Evolutionary conservation across 1,140 invertebrate genomes (phyloP).

Genomic region (Chrysoperla carnea): DNA sequence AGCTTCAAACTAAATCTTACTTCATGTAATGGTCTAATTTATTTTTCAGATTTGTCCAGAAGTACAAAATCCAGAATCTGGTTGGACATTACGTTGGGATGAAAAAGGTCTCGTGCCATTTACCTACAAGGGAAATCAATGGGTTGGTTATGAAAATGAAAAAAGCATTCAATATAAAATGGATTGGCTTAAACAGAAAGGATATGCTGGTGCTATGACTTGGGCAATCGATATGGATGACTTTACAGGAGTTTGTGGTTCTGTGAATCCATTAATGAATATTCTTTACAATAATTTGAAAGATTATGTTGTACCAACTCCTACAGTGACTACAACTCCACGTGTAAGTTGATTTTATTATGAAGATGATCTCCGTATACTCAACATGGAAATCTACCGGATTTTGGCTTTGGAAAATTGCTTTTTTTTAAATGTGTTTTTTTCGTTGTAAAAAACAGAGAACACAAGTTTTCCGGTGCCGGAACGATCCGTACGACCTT

Average conservation of each 20-base stretch:
- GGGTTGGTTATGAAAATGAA: conserved; percentile 81
- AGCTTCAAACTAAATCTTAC: no score
- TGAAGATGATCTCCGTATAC: no score
- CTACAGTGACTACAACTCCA: conserved; percentile 44
- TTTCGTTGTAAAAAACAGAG: neutral
- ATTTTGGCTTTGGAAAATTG: neutral
- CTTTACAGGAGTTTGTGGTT: conserved; percentile 58
- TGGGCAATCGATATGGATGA: conserved; percentile 86
- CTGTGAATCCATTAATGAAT: conserved; percentile 49
- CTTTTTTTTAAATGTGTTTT: neutral
- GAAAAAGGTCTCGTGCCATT: conserved; percentile 66
- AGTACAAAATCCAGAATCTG: conserved; percentile 41
- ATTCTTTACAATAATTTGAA: conserved; percentile 56
- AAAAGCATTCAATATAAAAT: conserved; percentile 70
- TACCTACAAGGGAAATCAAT: conserved; percentile 68
- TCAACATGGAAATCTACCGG: neutral
- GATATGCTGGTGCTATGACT: conserved; percentile 72
- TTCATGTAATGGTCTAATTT: no score
- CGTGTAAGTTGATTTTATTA: conserved; percentile 32
- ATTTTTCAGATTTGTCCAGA: conserved; percentile 52
- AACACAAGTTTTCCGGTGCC: neutral
- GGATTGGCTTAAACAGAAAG: conserved; percentile 63
- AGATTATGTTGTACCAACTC: conserved; percentile 51
- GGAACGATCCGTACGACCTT: no score
- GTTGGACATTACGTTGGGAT: conserved; percentile 72